Conservation (phyloP, 1,140 invertebrate species). For the Megalopta genalis region DNA sequence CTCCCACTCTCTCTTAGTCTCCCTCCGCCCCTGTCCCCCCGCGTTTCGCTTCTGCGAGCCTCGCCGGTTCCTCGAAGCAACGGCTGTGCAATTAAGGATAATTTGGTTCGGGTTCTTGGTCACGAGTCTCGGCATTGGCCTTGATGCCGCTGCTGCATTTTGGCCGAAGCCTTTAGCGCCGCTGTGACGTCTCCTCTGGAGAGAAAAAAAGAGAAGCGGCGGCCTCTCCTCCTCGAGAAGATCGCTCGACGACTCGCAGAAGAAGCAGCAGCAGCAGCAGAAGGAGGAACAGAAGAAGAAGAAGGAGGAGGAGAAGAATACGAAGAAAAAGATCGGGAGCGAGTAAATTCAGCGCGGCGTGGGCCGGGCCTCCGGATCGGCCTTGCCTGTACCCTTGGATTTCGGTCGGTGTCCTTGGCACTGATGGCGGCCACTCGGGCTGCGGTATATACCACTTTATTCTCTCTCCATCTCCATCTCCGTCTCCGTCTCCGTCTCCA, state of each 20-base stretch:
- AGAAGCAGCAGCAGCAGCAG: neutral
- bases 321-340: conserved; percentile 30
- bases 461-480: conserved; percentile 49
- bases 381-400: conserved; percentile 65
- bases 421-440: conserved; percentile 68
- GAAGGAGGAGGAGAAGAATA: too few species aligned
- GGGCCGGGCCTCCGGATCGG: conserved; percentile 54
- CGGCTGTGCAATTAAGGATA: neutral
- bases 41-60: too few species aligned
- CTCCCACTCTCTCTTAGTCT: too few species aligned
- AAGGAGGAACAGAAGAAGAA: conserved; percentile 13
- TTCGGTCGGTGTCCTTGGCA: conserved; percentile 68
- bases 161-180: conserved; percentile 32
- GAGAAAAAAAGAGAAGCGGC: too few species aligned
- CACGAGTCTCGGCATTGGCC: neutral
- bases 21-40: too few species aligned
- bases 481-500: conserved; percentile 45
- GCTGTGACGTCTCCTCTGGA: too few species aligned
- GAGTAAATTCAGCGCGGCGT: conserved; percentile 62
- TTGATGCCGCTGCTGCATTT: conserved; percentile 41
- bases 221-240: neutral
- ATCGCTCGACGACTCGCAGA: neutral
- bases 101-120: neutral
- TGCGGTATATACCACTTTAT: conserved; percentile 64
- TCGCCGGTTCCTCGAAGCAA: neutral